Conservation (phyloP, 2,888 invertebrate species). For the Chloroclystis v-ata region DNA sequence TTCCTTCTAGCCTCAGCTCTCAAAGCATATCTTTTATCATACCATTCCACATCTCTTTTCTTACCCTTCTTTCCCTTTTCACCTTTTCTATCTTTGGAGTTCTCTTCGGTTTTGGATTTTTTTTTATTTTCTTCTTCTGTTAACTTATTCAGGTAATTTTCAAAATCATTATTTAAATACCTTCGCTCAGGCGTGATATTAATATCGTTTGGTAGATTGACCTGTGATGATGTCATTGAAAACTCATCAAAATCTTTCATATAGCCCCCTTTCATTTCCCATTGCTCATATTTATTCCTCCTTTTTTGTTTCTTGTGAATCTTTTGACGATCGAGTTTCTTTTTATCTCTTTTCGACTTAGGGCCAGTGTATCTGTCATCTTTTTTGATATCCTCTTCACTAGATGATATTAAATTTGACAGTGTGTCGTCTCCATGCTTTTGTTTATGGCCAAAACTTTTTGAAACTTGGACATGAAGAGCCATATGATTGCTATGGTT, state of each 20-base stretch:
- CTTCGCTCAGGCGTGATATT: constrained; percentile 40
- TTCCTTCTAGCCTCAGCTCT: constrained; percentile 60
- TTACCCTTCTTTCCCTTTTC: constrained; percentile 32
- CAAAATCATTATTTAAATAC: constrained; percentile 34
- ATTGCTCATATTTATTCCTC: constrained; percentile 65
- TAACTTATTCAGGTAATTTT: constrained; percentile 39
- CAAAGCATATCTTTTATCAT: constrained; percentile 53
- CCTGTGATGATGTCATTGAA: constrained; percentile 45
- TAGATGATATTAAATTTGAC: constrained; percentile 37
- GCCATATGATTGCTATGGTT: constrained; percentile 30
- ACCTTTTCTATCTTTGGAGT: constrained; percentile 28
- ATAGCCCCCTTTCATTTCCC: constrained; percentile 68
- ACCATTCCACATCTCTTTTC: constrained; percentile 51
- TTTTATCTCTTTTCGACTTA: constrained; percentile 53
- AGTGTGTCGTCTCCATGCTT: constrained; percentile 35
- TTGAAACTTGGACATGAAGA: constrained; percentile 71
- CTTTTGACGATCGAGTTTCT: constrained; percentile 59
- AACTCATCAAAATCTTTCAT: constrained; percentile 63
- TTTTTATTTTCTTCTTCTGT: constrained; percentile 30
- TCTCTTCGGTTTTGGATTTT: constrained; percentile 19
- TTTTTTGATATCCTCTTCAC: constrained; percentile 60
- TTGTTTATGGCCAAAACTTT: constrained; percentile 51
- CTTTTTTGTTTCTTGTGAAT: constrained; percentile 63
- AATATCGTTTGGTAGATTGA: constrained; percentile 36
- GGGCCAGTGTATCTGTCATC: constrained; percentile 59